Conservation (phyloP, 2,888 invertebrate genomes). For the Seira sanloemensis region DNA sequence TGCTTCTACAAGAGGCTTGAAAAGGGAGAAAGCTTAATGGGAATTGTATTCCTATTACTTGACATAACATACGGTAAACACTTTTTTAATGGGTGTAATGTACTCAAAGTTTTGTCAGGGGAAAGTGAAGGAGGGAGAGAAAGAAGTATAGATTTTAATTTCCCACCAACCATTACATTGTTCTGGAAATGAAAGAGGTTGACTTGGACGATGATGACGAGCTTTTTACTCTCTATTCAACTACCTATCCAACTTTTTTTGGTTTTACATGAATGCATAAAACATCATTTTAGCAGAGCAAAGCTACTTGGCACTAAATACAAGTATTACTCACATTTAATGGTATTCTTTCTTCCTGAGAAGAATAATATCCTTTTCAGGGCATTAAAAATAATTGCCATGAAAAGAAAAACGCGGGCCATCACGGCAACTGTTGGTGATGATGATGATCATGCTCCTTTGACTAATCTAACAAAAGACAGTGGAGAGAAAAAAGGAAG, state of each 20-base stretch:
- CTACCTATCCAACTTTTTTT: not conserved
- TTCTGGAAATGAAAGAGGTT: slow-evolving; percentile 23
- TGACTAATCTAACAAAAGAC: slow-evolving; percentile 34
- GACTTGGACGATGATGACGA: slow-evolving; percentile 26
- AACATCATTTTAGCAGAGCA: not conserved
- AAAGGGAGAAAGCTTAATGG: not conserved
- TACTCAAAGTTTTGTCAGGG: slow-evolving; percentile 23
- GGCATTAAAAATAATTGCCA: slow-evolving; percentile 61
- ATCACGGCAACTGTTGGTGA: slow-evolving; percentile 15
- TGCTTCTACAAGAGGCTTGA: too few relatives aligned
- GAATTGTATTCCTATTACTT: slow-evolving; percentile 3
- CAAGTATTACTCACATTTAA: slow-evolving; percentile 36
- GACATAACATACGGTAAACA: slow-evolving; percentile 43
- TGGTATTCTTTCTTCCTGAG: slow-evolving; percentile 40
- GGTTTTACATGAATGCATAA: slow-evolving; percentile 20
- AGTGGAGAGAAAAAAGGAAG: not conserved
- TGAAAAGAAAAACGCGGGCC: slow-evolving; percentile 46
- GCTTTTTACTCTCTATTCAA: not conserved
- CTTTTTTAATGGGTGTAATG: slow-evolving; percentile 42
- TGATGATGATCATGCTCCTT: slow-evolving; percentile 26
- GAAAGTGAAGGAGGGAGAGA: not conserved
- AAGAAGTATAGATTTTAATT: slow-evolving; percentile 54
- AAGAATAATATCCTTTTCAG: slow-evolving; percentile 46
- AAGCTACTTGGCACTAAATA: slow-evolving; percentile 4
- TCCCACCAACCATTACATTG: slow-evolving; percentile 41